Conservation (phyloP, 2,888 invertebrate species). For the Bibio marci region DNA sequence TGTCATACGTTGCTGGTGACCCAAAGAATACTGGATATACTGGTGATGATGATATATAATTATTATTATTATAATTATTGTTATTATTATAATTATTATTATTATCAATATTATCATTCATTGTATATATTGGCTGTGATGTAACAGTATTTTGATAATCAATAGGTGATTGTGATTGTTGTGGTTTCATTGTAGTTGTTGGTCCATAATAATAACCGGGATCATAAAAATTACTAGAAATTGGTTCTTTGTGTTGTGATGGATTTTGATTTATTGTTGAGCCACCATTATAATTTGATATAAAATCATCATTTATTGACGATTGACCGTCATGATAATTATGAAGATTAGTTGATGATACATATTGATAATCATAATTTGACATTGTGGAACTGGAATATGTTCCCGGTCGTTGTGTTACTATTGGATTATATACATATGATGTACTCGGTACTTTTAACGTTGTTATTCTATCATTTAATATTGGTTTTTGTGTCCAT, state of each 20-base stretch:
- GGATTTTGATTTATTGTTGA: not conserved
- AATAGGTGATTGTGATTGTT: not conserved
- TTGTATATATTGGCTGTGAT: not conserved
- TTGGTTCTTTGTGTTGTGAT: conserved; percentile 9
- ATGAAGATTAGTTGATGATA: too few relatives aligned
- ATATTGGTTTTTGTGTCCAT: conserved; percentile 13
- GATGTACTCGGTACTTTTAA: conserved; percentile 28
- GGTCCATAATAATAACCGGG: conserved; percentile 26
- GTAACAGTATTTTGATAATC: not conserved
- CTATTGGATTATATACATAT: conserved; percentile 23
- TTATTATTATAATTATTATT: not conserved
- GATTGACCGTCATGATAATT: too few relatives aligned
- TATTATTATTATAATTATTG: not conserved
- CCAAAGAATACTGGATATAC: not conserved
- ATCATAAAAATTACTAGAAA: conserved; percentile 28
- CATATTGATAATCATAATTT: not conserved
- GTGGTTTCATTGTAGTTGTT: conserved; percentile 3
- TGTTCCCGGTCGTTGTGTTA: conserved; percentile 17
- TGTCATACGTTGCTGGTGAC: not conserved
- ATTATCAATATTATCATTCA: not conserved
- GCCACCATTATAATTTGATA: not conserved
- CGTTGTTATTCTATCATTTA: conserved; percentile 7
- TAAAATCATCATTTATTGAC: too few relatives aligned
- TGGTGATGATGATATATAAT: not conserved
- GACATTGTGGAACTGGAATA: conserved; percentile 8